Conservation (phyloP, 2,113 vertebrate species). For the Ibidorhyncha struthersii region DNA sequence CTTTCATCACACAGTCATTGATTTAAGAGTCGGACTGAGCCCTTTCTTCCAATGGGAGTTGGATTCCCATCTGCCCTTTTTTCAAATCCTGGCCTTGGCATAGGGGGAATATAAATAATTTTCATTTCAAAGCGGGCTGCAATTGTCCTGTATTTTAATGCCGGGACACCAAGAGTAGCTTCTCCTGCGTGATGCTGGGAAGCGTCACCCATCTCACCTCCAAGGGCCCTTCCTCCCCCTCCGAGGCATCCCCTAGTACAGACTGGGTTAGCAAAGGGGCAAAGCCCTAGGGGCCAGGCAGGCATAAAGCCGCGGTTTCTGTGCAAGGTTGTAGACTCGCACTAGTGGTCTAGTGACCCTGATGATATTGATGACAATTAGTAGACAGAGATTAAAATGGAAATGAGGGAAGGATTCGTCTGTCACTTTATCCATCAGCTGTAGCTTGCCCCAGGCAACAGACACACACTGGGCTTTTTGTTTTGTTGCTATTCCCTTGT, state of each 20-base stretch:
- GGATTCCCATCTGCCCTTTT: conserved; percentile 38
- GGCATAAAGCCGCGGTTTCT: neutral
- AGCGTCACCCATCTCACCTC: neutral
- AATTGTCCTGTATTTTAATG: neutral
- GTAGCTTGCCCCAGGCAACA: conserved; percentile 71
- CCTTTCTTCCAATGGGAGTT: conserved; percentile 25
- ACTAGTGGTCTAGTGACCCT: conserved; percentile 71
- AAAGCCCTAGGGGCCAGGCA: conserved; percentile 41
- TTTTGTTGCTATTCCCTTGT: conserved; percentile 71
- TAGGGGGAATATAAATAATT: conserved; percentile 38
- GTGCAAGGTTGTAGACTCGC: conserved; percentile 48
- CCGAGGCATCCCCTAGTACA: neutral
- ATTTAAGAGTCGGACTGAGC: conserved; percentile 32
- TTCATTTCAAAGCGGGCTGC: conserved; percentile 44
- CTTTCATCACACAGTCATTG: conserved; percentile 52
- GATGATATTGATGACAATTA: conserved; percentile 77
- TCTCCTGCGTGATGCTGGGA: neutral
- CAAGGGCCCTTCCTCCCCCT: neutral
- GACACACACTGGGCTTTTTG: conserved; percentile 71
- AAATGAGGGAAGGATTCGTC: conserved; percentile 71
- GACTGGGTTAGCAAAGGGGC: conserved; percentile 26
- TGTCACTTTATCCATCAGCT: conserved; percentile 76
- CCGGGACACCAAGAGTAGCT: neutral
- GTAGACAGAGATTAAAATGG: conserved; percentile 76
- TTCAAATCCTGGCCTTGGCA: conserved; percentile 2